Evolutionary conservation across 2,797 vertebrate genomes (phyloP).

Genomic region (Dermochelys coriacea): DNA sequence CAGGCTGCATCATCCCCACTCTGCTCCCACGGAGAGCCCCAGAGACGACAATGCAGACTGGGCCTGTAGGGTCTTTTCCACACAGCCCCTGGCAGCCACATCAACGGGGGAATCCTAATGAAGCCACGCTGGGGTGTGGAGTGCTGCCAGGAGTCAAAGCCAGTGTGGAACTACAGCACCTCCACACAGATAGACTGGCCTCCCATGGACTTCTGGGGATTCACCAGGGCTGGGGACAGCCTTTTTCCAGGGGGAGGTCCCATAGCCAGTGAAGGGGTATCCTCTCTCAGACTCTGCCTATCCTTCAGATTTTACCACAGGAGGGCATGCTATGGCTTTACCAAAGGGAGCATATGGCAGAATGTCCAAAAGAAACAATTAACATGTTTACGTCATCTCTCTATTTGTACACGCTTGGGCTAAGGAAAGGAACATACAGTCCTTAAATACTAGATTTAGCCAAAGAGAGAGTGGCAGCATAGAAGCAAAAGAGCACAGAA

Average conservation of each 20-base stretch:
- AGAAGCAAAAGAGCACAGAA: background rate
- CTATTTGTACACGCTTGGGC: background rate
- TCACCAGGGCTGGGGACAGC: background rate
- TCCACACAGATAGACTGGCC: background rate
- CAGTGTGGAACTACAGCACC: background rate
- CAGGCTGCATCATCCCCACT: background rate
- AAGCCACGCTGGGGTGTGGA: background rate
- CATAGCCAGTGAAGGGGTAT: background rate
- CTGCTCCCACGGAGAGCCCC: background rate
- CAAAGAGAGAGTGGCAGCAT: background rate
- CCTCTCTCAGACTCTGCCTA: background rate
- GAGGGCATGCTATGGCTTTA: background rate
- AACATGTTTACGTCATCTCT: background rate
- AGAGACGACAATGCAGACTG: background rate
- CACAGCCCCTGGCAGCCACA: background rate
- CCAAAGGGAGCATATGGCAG: background rate
- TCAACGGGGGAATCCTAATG: background rate
- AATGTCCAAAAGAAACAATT: background rate
- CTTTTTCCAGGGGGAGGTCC: background rate
- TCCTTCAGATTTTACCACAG: background rate
- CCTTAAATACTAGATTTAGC: background rate
- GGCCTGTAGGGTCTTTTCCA: background rate
- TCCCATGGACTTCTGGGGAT: background rate
- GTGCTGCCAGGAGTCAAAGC: background rate
- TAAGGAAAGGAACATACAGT: accelerated